Conservation (phyloP, 2,113 vertebrate genomes). For the Cyanistes caeruleus region DNA sequence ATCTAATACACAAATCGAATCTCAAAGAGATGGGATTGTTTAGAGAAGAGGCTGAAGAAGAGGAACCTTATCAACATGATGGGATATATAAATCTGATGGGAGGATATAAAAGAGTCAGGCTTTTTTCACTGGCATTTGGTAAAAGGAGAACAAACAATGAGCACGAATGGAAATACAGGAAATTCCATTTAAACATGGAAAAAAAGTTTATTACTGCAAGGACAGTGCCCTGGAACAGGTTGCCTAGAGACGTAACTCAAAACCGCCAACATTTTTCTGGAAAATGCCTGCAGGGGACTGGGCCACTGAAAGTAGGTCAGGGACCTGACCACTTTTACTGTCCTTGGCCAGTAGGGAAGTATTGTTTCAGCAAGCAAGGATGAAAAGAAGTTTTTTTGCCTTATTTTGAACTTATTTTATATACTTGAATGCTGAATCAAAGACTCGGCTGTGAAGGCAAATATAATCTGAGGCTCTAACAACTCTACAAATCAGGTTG, state of each 20-base stretch:
- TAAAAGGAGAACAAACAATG: neutral
- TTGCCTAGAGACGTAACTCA: neutral
- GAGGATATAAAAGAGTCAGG: neutral
- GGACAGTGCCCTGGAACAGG: neutral
- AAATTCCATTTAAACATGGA: neutral
- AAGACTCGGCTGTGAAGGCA: neutral
- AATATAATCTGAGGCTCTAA: neutral
- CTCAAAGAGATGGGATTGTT: neutral
- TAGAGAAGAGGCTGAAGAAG: neutral
- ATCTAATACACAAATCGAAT: neutral
- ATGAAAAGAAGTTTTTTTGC: neutral
- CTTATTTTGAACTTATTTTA: neutral
- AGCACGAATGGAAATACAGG: neutral
- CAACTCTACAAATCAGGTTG: neutral
- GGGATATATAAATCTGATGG: neutral
- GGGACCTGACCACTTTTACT: neutral
- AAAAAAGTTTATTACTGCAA: neutral
- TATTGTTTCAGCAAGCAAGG: neutral
- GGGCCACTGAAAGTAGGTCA: neutral
- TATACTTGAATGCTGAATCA: neutral
- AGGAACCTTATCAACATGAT: neutral
- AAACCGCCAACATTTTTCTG: neutral
- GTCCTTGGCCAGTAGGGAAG: neutral
- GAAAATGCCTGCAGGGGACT: neutral
- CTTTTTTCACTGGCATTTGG: neutral